phyloP scores from a whole-genome alignment of 2,888 invertebrate species.

The Acrobasis repandana region DNA sequence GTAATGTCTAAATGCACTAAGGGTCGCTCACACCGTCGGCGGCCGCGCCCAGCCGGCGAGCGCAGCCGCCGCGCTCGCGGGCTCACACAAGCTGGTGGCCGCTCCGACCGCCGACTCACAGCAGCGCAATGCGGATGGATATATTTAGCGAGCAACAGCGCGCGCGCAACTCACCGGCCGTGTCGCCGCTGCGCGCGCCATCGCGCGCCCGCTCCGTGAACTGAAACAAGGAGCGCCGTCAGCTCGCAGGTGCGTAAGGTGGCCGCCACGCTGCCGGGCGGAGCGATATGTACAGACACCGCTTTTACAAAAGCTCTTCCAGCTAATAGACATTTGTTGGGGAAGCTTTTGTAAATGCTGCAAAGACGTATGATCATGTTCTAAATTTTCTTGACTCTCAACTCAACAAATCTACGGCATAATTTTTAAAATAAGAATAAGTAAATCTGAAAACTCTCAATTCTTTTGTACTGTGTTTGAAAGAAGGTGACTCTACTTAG shows the following conservation, averaged over 20 bases:
- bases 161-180: slow-evolving; percentile 62
- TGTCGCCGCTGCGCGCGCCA: slow-evolving; percentile 68
- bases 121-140: slow-evolving; percentile 53
- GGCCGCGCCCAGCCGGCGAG: slow-evolving; percentile 44
- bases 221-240: slow-evolving; percentile 58
- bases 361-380: too few relatives aligned
- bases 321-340: too few relatives aligned
- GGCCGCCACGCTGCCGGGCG: slow-evolving; percentile 20
- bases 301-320: too few relatives aligned
- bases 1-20: background rate
- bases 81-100: slow-evolving; percentile 16
- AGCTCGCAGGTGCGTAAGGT: slow-evolving; percentile 32
- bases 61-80: slow-evolving; percentile 45
- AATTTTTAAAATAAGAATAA: too few relatives aligned
- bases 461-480: too few relatives aligned
- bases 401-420: too few relatives aligned
- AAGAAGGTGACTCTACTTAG: too few relatives aligned
- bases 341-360: too few relatives aligned
- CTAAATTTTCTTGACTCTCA: too few relatives aligned
- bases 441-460: too few relatives aligned
- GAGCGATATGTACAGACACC: slow-evolving; percentile 26
- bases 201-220: slow-evolving; percentile 74
- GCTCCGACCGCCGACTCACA: slow-evolving; percentile 38
- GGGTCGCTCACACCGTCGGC: slow-evolving; percentile 31
- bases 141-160: slow-evolving; percentile 56